Percentiles rank a stretch among this genome's conserved stretches.
These are phyloP conservation scores for Limonius californicus DNA, from an alignment of 1,140 invertebrate genomes.

Conservation along the genomic window DNA sequence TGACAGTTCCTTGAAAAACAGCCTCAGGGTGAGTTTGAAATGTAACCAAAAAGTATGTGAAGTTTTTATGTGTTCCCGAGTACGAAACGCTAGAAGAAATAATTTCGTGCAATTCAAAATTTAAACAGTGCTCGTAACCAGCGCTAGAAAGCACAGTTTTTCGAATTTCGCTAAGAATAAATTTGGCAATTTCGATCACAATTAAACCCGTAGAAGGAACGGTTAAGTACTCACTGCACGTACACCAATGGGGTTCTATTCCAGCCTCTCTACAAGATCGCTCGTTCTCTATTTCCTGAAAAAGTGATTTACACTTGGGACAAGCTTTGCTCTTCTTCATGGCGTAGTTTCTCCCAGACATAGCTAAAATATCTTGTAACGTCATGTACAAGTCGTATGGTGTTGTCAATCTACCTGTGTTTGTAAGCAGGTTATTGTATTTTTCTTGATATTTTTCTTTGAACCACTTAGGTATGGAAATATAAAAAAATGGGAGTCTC, in stretches of 20 bases:
- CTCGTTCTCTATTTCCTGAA: constrained; percentile 57
- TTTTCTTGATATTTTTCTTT: constrained; percentile 52
- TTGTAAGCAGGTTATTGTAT: constrained; percentile 58
- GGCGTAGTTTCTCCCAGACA: constrained; percentile 46
- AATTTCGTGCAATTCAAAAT: constrained; percentile 49
- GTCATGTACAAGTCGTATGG: constrained; percentile 74
- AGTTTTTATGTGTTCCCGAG: constrained; percentile 14
- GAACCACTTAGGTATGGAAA: constrained; percentile 69
- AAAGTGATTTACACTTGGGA: constrained; percentile 63
- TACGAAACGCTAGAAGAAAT: constrained; percentile 43
- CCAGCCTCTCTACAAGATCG: constrained; percentile 68
- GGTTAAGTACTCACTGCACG: constrained; percentile 57
- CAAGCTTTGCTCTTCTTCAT: constrained; percentile 52
- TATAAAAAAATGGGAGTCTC: constrained; percentile 71
- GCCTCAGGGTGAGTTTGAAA: constrained; percentile 55
- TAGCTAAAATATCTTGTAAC: constrained; percentile 46
- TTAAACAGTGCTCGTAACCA: constrained; percentile 48
- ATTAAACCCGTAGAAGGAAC: constrained; percentile 47
- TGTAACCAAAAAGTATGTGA: constrained; percentile 49
- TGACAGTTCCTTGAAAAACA: constrained; percentile 58
- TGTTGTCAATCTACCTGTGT: constrained; percentile 62
- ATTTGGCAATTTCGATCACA: constrained; percentile 49
- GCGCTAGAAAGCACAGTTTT: constrained; percentile 30
- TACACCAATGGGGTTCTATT: constrained; percentile 75
- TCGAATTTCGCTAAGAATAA: constrained; percentile 45